Conservation (phyloP, 2,888 invertebrate genomes). For the Spisula solida region DNA sequence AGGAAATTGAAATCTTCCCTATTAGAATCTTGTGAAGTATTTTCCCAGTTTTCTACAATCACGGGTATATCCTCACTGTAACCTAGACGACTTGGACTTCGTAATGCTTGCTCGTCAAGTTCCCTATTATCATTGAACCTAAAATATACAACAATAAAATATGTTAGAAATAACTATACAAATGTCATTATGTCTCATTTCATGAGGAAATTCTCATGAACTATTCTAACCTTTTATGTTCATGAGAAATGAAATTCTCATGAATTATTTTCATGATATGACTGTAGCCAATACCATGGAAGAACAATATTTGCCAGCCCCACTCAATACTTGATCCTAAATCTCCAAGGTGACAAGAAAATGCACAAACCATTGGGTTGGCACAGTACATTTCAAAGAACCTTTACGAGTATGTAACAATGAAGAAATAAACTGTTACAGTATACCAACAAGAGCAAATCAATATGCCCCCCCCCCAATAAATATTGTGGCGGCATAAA, state of each 20-base stretch:
- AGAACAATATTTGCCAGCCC: no score
- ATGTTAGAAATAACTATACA: neutral
- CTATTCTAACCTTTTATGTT: neutral
- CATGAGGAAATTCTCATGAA: neutral
- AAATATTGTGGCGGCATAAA: no score
- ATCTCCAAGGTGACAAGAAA: no score
- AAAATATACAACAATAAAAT: slow-evolving; percentile 30
- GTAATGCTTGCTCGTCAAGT: slow-evolving; percentile 54
- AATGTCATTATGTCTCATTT: neutral
- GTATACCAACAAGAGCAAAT: no score
- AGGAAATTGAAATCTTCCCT: slow-evolving; percentile 64
- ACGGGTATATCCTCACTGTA: slow-evolving; percentile 67
- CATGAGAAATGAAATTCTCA: neutral
- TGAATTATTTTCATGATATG: no score
- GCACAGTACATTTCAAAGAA: no score
- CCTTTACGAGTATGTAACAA: no score
- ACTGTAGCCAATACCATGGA: no score
- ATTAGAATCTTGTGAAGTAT: slow-evolving; percentile 64
- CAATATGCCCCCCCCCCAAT: no score
- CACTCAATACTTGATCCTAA: no score
- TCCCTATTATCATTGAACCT: slow-evolving; percentile 60
- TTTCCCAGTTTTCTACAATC: slow-evolving; percentile 63
- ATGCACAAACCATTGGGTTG: no score
- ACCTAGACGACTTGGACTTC: slow-evolving; percentile 74
- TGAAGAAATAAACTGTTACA: no score